Base-by-base conservation (phyloP, 2,888 invertebrate species). In the Ennomos fuscantarius region DNA sequence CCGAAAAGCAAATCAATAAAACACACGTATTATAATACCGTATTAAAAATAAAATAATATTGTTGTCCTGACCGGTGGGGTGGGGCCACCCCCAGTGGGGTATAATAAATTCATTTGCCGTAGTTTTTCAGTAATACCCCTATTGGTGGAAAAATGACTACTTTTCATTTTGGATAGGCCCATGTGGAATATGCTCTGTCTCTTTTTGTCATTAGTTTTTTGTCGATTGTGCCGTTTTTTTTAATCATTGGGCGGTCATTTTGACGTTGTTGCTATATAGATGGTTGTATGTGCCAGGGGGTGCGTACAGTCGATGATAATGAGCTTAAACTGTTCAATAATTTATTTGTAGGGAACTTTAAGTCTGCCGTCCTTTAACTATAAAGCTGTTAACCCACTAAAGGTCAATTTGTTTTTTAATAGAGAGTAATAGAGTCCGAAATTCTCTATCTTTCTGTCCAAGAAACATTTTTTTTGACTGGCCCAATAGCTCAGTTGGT, bases 71-170 rank as follows among this genome's bases (percentile, higher is more conserved):
- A 70, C 62, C 49, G 34, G 32, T 43, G 44, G 43, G 9, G 56
- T 62, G 72, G 72, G 80, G 62, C 74, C 65, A 60, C 73, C 72
- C 62, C 65, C 43, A 55, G 78, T 33, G 71, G 74, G 79, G 78
- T 74, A 83, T 89, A 89, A 89, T 91, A 89, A 88, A 88, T 89
- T 89, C 87, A 90, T 90, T 88, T 88, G 85, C 77, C 70, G 82
- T 89, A 91, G 90, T 91, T 90, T 91, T 90, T 91, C 89, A 81
- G 89, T 91, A 90, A 90, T 91, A 82, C 82, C 74, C 69, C 88
- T 78, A 91, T 91, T 91, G 91, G 91, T 86, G 85, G 88, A 91
- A 89, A 91, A 91, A 91, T 89, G 83, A 81, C 82, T 85, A 84
- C 85, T 89, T 86, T 85, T 86, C 87, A 82, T 86, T 86, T 84